A percentile compares a stretch with the other conserved stretches of the same genome.
These are phyloP conservation scores for Drosophila kohkoa DNA, from an alignment of 1,140 invertebrate species.

Conservation along the genomic window DNA sequence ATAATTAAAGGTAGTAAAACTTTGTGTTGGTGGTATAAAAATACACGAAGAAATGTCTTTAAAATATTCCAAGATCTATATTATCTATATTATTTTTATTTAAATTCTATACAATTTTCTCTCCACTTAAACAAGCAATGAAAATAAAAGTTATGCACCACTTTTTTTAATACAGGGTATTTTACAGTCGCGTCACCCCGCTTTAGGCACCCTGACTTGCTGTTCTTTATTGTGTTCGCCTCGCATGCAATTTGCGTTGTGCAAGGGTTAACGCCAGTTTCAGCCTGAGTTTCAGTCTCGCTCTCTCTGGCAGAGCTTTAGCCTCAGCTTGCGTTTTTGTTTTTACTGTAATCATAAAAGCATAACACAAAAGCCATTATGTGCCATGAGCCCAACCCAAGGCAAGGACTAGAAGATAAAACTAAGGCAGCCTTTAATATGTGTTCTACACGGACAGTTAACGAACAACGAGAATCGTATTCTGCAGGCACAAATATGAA, in stretches of 20 bases:
- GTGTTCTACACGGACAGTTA: constrained; percentile 11
- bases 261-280: constrained; percentile 63
- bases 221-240: constrained; percentile 20
- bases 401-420: constrained; percentile 36
- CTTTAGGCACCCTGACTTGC: constrained; percentile 8
- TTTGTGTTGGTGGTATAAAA: too few species aligned
- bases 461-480: neutral
- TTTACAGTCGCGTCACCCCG: neutral
- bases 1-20: too few species aligned
- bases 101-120: too few species aligned
- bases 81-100: too few species aligned
- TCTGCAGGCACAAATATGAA: neutral
- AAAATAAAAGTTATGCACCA: too few species aligned
- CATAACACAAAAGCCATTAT: constrained; percentile 80
- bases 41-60: too few species aligned
- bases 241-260: constrained; percentile 59
- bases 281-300: neutral
- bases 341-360: constrained; percentile 75
- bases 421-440: constrained; percentile 34
- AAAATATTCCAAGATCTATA: too few species aligned
- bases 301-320: neutral
- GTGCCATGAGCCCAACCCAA: constrained; percentile 24
- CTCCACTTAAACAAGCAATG: too few species aligned
- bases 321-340: constrained; percentile 45
- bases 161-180: neutral